Base-by-base conservation (phyloP, 1,140 invertebrate species). In the Rhyacophila brunnea region DNA sequence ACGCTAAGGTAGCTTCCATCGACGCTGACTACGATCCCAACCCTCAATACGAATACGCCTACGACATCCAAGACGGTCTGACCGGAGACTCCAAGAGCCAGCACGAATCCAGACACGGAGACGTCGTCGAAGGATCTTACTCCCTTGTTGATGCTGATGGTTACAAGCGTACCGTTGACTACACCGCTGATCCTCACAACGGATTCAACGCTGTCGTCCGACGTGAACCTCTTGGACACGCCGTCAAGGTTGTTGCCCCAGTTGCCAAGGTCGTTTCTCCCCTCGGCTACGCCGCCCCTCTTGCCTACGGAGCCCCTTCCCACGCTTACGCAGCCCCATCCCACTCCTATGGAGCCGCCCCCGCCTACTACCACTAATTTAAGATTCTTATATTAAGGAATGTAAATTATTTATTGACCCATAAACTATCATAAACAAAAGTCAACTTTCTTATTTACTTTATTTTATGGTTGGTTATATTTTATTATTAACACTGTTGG, bases 41-140 rank as follows among this genome's bases (percentile, higher is more conserved):
- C 55, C 81, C 80, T 15, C 80, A 81, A 67, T 82, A 81, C 67
- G 75, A 74, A 45, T 83, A 77, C 68, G 79, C 79, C 32, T 84
- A 83, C 67, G 75, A 81, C 49, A 75, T 85, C 18, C 75, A 81
- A 65, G 83, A 85, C 53, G 73, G 78, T 19, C 77, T 81, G 64
- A 85, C 79, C 42, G 82, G 85, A 11, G 82, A 84, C 66, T 76
- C 77, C 65, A 83, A 85, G 69, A 80, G 76, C 60, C 81, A 83
- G 68, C 72, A 81, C 49, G 82, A 84, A 69, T 76, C 71, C 17
- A 72, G 82, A 6, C 73, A 78, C 50, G 82, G 82, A 43, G 81
- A 83, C 61, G 74, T 82, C 38, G 81, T 83, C 9, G 74, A 81
- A 64, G 82, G 82, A 58, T 71, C 71, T 44, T 82, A 82, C 67